Percentiles rank a stretch among this genome's conserved stretches.
phyloP scores from a whole-genome alignment of 1,140 invertebrate species.

The Protaetia brevitarsis region DNA sequence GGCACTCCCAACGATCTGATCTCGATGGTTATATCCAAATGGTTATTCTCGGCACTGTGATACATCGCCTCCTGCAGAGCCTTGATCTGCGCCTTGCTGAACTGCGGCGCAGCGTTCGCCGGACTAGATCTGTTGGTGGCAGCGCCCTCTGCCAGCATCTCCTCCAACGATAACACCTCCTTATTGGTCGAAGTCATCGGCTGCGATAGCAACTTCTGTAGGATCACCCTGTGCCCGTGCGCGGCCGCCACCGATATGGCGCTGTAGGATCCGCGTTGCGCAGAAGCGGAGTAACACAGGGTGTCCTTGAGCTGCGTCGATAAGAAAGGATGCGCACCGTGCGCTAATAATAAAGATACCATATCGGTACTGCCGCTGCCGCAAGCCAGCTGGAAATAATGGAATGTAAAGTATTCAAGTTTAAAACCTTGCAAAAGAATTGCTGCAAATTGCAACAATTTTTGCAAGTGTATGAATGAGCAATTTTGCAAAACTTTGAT shows the following conservation, averaged over 20 bases:
- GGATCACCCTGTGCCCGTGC: conserved; percentile 73
- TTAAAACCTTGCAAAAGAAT: too few species aligned
- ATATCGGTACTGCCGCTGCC: conserved; percentile 78
- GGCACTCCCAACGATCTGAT: conserved; percentile 77
- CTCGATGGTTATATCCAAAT: conserved; percentile 83
- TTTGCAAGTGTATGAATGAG: too few species aligned
- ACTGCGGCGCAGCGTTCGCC: conserved; percentile 50
- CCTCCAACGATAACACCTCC: conserved; percentile 82
- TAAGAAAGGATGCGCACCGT: conserved; percentile 83
- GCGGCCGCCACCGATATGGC: conserved; percentile 83
- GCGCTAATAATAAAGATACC: conserved; percentile 72
- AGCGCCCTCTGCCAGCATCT: conserved; percentile 78
- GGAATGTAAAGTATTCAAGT: conserved; percentile 29
- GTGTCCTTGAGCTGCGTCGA: conserved; percentile 79
- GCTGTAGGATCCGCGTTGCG: conserved; percentile 78
- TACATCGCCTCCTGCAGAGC: conserved; percentile 90
- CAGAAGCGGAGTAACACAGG: conserved; percentile 78
- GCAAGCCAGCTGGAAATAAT: conserved; percentile 66
- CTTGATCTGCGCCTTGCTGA: conserved; percentile 80
- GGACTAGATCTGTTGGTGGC: conserved; percentile 33
- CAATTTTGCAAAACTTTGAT: too few species aligned
- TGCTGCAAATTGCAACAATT: too few species aligned
- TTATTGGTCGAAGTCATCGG: conserved; percentile 64
- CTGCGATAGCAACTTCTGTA: conserved; percentile 76
- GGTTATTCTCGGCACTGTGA: conserved; percentile 84